A percentile compares a stretch with the other conserved stretches of the same genome.
phyloP scores from a whole-genome alignment of 2,113 vertebrate species.

The Megalops atlanticus region DNA sequence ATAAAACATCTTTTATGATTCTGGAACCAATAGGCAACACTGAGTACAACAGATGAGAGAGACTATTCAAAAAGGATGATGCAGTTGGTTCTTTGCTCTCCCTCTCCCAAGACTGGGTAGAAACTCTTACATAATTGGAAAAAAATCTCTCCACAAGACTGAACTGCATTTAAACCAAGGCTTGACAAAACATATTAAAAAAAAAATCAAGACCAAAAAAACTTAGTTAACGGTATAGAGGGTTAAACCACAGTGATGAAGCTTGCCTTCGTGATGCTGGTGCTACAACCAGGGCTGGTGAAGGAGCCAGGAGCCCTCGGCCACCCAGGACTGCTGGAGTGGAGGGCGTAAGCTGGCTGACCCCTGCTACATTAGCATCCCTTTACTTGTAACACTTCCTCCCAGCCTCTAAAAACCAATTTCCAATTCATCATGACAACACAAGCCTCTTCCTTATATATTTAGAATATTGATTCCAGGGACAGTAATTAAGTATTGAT shows the following conservation, averaged over 20 bases:
- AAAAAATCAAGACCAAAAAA: constrained; percentile 12
- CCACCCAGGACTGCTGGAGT: too few species aligned
- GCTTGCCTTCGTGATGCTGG: constrained; percentile 23
- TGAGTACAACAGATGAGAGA: background rate
- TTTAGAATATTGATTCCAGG: background rate
- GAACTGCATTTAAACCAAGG: constrained; percentile 67
- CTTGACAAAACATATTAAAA: constrained; percentile 39
- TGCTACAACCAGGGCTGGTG: constrained; percentile 29
- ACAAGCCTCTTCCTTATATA: background rate
- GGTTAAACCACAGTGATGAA: constrained; percentile 37
- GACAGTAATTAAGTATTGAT: background rate
- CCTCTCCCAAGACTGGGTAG: constrained; percentile 2
- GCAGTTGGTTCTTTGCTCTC: background rate
- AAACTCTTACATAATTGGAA: too few species aligned
- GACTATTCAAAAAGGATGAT: constrained; percentile 1
- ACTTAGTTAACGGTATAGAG: background rate
- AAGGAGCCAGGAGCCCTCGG: too few species aligned
- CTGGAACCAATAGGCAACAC: constrained; percentile 12
- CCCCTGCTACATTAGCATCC: constrained; percentile 34
- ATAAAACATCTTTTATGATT: background rate
- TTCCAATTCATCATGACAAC: background rate
- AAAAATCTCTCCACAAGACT: background rate
- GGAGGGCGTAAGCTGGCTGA: background rate
- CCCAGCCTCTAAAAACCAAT: background rate
- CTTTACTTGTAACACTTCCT: constrained; percentile 20